Evolutionary conservation across 2,113 vertebrate genomes (phyloP).

Genomic region (Saimiri boliviensis): DNA sequence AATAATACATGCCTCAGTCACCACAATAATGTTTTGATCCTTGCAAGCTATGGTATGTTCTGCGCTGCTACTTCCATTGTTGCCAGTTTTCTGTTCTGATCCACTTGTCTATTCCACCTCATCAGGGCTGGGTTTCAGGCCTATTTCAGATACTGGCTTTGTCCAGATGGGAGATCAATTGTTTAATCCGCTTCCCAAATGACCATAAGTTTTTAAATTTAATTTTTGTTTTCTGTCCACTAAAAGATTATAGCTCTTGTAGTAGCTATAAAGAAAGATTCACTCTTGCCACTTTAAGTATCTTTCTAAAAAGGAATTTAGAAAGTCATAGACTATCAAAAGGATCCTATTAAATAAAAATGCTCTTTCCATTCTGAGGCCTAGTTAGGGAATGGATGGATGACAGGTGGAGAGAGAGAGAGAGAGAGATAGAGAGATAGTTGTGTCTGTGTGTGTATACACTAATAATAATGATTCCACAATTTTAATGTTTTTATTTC

Average conservation of each 20-base stretch:
- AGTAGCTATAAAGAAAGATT: neutral
- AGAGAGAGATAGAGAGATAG: too few species aligned
- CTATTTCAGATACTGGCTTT: neutral
- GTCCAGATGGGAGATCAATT: neutral
- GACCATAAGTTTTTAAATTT: neutral
- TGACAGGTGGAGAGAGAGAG: too few species aligned
- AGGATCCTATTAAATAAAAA: neutral
- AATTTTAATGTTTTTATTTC: conserved; percentile 7
- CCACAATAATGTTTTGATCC: neutral
- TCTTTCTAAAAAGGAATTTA: neutral
- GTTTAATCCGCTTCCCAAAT: neutral
- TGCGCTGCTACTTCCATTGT: neutral
- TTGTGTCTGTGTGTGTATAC: too few species aligned
- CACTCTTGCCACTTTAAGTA: neutral
- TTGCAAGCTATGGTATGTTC: neutral
- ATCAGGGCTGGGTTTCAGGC: neutral
- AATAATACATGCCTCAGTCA: neutral
- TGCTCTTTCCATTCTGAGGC: neutral
- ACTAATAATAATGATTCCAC: neutral
- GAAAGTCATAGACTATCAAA: neutral
- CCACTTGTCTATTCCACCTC: neutral
- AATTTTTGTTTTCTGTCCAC: neutral
- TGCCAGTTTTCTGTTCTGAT: neutral
- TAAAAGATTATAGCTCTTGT: neutral
- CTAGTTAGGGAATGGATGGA: neutral